phyloP scores from a whole-genome alignment of 2,888 invertebrate species.

The Agriotes lineatus region DNA sequence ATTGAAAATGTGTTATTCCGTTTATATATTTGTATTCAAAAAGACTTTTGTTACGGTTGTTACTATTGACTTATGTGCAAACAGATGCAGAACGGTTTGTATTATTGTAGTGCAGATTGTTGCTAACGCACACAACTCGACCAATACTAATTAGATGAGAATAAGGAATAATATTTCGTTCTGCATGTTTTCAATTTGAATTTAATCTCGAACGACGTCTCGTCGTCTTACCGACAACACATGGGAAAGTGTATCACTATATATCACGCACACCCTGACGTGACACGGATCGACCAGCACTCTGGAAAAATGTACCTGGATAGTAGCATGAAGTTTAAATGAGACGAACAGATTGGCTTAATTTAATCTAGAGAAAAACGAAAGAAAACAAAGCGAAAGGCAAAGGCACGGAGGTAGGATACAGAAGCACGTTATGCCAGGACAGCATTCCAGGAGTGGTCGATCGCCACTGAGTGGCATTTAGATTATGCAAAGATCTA shows the following conservation, averaged over 20 bases:
- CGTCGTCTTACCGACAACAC: neutral
- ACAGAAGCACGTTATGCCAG: conserved; percentile 31
- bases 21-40: conserved; percentile 27
- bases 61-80: conserved; percentile 41
- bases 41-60: conserved; percentile 32
- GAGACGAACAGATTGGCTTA: conserved; percentile 21
- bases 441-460: conserved; percentile 53
- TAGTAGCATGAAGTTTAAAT: conserved; percentile 13
- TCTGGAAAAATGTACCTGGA: conserved; percentile 36
- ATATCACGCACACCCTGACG: conserved; percentile 30
- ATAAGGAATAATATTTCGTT: conserved; percentile 24
- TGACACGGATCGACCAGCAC: conserved; percentile 31
- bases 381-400: neutral
- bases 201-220: neutral
- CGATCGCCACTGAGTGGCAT: conserved; percentile 49
- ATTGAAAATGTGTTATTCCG: conserved; percentile 32
- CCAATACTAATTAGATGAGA: conserved; percentile 37
- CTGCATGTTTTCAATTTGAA: conserved; percentile 19
- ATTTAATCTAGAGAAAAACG: neutral
- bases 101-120: conserved; percentile 42
- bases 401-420: neutral
- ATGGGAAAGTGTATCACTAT: conserved; percentile 45
- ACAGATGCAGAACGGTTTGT: conserved; percentile 42
- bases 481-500: conserved; percentile 57
- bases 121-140: conserved; percentile 33